These are phyloP conservation scores for Aradus depressus DNA, from an alignment of 2,888 invertebrate genomes.

Conservation along the genomic window DNA sequence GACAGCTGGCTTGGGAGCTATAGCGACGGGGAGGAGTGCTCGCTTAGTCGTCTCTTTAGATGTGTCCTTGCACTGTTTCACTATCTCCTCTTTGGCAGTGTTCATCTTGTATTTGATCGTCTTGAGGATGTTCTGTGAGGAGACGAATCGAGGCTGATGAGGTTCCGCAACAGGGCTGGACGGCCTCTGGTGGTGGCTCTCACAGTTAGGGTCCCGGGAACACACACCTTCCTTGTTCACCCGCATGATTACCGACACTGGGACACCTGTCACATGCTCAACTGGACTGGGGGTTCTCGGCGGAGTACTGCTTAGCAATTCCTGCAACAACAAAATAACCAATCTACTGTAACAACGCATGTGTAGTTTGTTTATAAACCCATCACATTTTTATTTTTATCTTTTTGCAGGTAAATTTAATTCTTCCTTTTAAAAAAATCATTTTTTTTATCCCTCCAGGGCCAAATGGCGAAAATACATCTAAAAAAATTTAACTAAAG, in stretches of 20 bases:
- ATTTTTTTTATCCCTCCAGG: too few species aligned
- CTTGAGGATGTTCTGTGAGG: constrained; percentile 50
- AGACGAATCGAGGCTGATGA: constrained; percentile 23
- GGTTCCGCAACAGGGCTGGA: not conserved
- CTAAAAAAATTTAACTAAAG: too few species aligned
- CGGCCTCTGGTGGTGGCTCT: constrained; percentile 1
- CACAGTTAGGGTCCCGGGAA: constrained; percentile 33
- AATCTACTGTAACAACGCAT: too few species aligned
- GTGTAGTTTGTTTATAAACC: constrained; percentile 3
- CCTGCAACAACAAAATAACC: too few species aligned
- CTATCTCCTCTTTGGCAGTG: constrained; percentile 46
- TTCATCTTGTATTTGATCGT: constrained; percentile 62
- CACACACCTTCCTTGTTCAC: constrained; percentile 72
- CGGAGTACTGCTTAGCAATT: constrained; percentile 44
- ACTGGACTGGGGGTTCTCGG: constrained; percentile 42
- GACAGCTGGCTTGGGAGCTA: constrained; percentile 6
- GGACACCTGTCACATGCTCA: constrained; percentile 34
- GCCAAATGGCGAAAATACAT: too few species aligned
- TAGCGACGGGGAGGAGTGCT: constrained; percentile 4
- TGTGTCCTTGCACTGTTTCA: constrained; percentile 52
- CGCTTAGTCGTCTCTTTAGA: constrained; percentile 26
- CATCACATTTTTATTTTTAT: too few species aligned
- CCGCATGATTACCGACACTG: constrained; percentile 73
- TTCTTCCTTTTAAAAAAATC: too few species aligned
- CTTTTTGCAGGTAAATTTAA: too few species aligned